Percentiles rank a stretch among this genome's conserved stretches.
These are phyloP conservation scores for Forpus xanthops DNA, from an alignment of 2,797 vertebrate species.

Conservation along the genomic window DNA sequence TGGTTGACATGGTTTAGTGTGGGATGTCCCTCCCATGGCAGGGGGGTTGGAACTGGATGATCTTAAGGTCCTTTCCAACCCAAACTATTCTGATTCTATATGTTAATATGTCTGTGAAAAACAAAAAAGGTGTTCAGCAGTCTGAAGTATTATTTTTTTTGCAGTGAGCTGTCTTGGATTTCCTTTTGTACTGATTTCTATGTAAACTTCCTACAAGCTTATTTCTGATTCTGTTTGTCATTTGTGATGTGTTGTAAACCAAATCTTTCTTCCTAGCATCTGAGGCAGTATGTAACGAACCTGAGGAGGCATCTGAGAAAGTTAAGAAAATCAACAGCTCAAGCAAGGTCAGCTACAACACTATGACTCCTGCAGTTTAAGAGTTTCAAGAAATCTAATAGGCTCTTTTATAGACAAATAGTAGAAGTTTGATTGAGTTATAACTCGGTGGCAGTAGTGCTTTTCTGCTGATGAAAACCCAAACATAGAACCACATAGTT, in stretches of 20 bases:
- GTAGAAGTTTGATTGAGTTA: neutral
- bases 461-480: neutral
- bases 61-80: too few species aligned
- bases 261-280: slow-evolving; percentile 52
- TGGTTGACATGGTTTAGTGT: too few species aligned
- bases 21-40: too few species aligned
- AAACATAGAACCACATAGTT: neutral
- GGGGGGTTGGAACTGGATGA: too few species aligned
- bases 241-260: neutral
- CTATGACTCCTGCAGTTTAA: neutral
- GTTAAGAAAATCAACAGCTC: slow-evolving; percentile 78
- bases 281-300: slow-evolving; percentile 21
- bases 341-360: slow-evolving; percentile 78
- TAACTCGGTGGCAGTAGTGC: neutral
- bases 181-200: neutral
- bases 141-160: neutral
- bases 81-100: neutral
- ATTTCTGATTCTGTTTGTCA: neutral
- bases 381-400: neutral
- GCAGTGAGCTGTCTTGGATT: neutral
- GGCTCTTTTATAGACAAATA: neutral
- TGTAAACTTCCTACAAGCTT: neutral
- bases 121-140: neutral
- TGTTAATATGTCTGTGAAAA: neutral
- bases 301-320: slow-evolving; percentile 70